Conservation (phyloP, 1,140 invertebrate genomes). For the Aphelenchoides fujianensis region DNA sequence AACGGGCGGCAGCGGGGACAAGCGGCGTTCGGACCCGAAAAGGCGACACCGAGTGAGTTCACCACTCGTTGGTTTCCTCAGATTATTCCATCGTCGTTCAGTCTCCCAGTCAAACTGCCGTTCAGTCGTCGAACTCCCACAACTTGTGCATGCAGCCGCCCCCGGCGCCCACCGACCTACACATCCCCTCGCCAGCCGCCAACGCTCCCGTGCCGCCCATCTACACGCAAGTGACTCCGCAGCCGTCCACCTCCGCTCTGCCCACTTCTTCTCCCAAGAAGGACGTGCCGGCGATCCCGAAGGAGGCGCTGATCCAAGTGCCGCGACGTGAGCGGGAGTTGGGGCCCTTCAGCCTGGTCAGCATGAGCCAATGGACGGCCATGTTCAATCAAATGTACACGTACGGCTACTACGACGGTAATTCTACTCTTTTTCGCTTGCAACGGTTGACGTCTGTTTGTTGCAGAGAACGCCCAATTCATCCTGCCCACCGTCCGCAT, state of each 20-base stretch:
- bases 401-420: not conserved
- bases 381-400: slow-evolving; percentile 7
- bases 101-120: not conserved
- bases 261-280: no score
- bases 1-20: not conserved
- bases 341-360: not conserved
- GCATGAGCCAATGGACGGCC: not conserved
- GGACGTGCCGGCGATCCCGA: not conserved
- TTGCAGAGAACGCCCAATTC: not conserved
- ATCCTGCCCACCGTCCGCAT: not conserved
- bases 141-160: slow-evolving; percentile 7
- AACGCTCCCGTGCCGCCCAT: not conserved
- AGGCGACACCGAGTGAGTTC: not conserved
- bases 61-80: not conserved
- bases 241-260: no score
- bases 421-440: not conserved
- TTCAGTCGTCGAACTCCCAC: not conserved
- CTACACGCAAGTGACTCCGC: no score
- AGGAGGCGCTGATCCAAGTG: not conserved
- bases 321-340: not conserved
- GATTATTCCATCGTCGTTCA: not conserved
- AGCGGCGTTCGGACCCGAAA: not conserved
- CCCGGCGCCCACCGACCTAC: not conserved
- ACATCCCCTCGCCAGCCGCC: not conserved
- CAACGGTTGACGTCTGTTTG: not conserved